Evolutionary conservation across 53 echinoderm and acorn worm genomes (phyloP).

Genomic region (Echinometra lucunter): DNA sequence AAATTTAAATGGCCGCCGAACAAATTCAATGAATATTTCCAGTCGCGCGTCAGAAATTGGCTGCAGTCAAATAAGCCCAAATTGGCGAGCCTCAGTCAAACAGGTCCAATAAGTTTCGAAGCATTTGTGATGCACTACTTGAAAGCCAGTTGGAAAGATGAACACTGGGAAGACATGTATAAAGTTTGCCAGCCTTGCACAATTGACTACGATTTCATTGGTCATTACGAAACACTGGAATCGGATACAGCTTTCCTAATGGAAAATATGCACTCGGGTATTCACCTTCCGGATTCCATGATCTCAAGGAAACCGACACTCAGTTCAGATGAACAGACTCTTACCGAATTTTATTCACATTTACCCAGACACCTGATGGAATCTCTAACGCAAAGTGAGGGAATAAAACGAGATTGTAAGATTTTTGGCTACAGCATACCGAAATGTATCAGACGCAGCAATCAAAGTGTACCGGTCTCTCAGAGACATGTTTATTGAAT

Average conservation of each 20-base stretch:
- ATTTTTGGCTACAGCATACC: neutral
- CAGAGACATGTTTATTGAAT: too few species aligned
- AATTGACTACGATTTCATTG: neutral
- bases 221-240: neutral
- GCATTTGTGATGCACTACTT: neutral
- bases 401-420: neutral
- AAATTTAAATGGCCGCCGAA: too few species aligned
- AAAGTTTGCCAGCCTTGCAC: neutral
- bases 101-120: neutral
- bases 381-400: neutral
- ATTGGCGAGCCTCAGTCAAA: neutral
- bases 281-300: neutral
- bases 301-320: neutral
- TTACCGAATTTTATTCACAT: neutral
- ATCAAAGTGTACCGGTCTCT: too few species aligned
- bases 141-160: neutral
- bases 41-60: neutral
- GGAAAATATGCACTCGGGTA: neutral
- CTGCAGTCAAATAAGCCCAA: too few species aligned
- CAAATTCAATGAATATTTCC: neutral
- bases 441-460: too few species aligned
- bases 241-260: neutral
- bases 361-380: neutral
- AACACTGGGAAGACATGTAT: neutral
- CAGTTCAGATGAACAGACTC: neutral